phyloP scores from a whole-genome alignment of 2,888 invertebrate genomes.

The Apamea epomidion region DNA sequence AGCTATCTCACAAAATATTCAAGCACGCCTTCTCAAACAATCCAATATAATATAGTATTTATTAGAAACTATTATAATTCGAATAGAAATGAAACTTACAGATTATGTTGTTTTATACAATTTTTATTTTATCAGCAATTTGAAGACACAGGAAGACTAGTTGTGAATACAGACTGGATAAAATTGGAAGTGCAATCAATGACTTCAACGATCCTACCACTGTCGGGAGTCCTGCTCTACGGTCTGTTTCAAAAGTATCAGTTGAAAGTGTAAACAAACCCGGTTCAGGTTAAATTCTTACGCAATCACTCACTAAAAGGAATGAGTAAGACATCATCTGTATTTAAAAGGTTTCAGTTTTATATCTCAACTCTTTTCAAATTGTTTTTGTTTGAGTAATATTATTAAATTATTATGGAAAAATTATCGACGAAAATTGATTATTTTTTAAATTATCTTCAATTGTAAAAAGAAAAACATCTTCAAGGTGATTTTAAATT shows the following conservation, averaged over 20 bases:
- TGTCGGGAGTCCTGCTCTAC: neutral
- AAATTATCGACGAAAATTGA: no score
- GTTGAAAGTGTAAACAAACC: neutral
- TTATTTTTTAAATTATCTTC: no score
- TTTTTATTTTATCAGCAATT: slow-evolving; percentile 44
- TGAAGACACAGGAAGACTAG: slow-evolving; percentile 52
- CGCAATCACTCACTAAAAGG: neutral
- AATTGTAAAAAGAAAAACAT: no score
- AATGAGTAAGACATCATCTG: neutral
- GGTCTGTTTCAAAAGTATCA: neutral
- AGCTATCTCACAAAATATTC: slow-evolving; percentile 12
- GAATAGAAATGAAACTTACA: slow-evolving; percentile 50
- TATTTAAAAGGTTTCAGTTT: neutral
- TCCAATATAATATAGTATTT: slow-evolving; percentile 17
- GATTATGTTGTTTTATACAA: slow-evolving; percentile 38
- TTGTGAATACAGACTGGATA: slow-evolving; percentile 35
- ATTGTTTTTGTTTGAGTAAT: neutral
- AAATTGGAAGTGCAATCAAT: slow-evolving; percentile 36
- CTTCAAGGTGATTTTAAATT: neutral
- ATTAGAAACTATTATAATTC: slow-evolving; percentile 25
- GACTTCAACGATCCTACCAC: neutral
- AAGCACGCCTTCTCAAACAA: slow-evolving; percentile 27
- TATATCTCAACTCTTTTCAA: neutral
- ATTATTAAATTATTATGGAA: neutral
- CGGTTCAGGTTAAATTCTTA: neutral